These are phyloP conservation scores for Selene dorsalis DNA, from an alignment of 2,797 vertebrate genomes.

Conservation along the genomic window DNA sequence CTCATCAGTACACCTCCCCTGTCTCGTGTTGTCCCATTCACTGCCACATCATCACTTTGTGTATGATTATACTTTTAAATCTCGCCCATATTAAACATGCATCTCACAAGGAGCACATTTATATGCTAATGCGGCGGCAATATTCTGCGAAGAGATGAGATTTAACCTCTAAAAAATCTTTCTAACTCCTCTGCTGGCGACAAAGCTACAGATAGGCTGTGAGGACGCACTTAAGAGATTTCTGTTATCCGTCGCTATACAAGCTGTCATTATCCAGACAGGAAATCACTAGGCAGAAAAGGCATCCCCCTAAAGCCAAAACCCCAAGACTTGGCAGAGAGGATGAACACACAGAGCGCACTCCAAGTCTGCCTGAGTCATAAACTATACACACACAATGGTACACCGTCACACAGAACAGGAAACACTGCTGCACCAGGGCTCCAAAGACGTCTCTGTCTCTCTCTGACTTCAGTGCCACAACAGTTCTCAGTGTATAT, in stretches of 20 bases:
- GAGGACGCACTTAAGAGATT: constrained; percentile 69
- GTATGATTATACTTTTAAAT: constrained; percentile 85
- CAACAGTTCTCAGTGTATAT: constrained; percentile 14
- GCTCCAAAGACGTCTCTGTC: background rate
- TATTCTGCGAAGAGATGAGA: constrained; percentile 78
- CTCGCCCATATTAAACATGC: constrained; percentile 79
- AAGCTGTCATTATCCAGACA: constrained; percentile 66
- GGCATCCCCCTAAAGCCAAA: constrained; percentile 41
- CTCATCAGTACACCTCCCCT: constrained; percentile 74
- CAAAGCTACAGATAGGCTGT: constrained; percentile 57
- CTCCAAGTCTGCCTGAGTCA: constrained; percentile 26
- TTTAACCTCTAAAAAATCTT: constrained; percentile 82
- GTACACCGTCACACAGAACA: background rate
- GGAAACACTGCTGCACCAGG: constrained; percentile 30
- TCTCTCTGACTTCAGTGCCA: background rate
- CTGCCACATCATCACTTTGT: constrained; percentile 83
- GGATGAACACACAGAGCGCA: constrained; percentile 31
- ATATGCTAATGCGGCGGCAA: constrained; percentile 82
- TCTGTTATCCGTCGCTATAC: constrained; percentile 65
- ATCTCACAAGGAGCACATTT: constrained; percentile 82
- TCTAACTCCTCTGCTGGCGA: constrained; percentile 68
- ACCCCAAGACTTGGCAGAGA: constrained; percentile 41
- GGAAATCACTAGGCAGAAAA: constrained; percentile 53
- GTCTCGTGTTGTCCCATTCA: constrained; percentile 78
- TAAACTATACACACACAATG: constrained; percentile 12